Evolutionary conservation across 2,797 vertebrate species (phyloP).

Genomic region (Amphiprion clarkii): DNA sequence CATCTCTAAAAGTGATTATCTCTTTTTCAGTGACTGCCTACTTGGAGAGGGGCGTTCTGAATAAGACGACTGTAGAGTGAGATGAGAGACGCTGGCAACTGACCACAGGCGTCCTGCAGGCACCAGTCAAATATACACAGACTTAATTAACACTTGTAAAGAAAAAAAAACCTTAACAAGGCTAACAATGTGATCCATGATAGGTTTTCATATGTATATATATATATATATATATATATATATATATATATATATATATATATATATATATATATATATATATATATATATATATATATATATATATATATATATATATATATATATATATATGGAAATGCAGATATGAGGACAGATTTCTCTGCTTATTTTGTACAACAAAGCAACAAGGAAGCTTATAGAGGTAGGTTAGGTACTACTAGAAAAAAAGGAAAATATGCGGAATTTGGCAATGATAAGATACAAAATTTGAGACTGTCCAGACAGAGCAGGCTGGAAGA

Average conservation of each 20-base stretch:
- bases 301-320: no score
- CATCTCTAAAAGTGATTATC: constrained; percentile 30
- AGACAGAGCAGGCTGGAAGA: not conserved
- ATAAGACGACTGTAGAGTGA: constrained; percentile 72
- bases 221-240: no score
- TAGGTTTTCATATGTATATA: constrained; percentile 38
- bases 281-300: no score
- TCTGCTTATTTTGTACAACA: not conserved
- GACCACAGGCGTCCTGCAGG: constrained; percentile 79
- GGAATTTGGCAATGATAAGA: not conserved
- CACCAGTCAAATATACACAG: constrained; percentile 81
- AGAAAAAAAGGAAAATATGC: not conserved
- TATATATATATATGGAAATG: constrained; percentile 13
- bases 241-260: no score
- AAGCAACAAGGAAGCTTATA: not conserved
- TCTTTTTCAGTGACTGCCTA: constrained; percentile 40
- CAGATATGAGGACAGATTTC: not conserved
- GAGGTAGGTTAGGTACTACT: not conserved
- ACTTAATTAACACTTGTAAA: constrained; percentile 75
- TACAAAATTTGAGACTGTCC: not conserved
- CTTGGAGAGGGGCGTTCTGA: constrained; percentile 53
- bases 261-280: no score
- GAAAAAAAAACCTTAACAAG: constrained; percentile 59
- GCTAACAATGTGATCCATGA: constrained; percentile 55
- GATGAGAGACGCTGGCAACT: constrained; percentile 73